phyloP scores from a whole-genome alignment of 1,140 invertebrate genomes.

The Babylonia areolata region DNA sequence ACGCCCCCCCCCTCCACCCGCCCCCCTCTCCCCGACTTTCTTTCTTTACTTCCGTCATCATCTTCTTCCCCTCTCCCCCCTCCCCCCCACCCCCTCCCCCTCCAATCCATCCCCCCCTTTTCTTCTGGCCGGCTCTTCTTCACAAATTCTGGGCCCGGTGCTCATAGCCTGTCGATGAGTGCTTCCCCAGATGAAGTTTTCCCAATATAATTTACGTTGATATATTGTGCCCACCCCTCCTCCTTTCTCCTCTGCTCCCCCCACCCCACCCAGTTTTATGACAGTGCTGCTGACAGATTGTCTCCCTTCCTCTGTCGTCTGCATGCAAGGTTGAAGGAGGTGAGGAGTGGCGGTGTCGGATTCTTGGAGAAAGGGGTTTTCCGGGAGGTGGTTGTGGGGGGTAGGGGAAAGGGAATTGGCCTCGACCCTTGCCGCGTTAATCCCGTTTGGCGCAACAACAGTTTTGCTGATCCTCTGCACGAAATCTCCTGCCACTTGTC shows the following conservation, averaged over 20 bases:
- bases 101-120: background rate
- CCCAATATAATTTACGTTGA: slow-evolving; percentile 51
- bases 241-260: background rate
- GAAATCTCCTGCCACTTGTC: background rate
- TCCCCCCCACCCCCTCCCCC: background rate
- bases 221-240: slow-evolving; percentile 40
- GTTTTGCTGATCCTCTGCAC: background rate
- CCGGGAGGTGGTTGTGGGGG: background rate
- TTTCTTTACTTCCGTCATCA: no score
- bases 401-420: background rate
- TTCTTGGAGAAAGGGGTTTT: background rate
- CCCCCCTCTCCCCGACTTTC: background rate
- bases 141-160: no score
- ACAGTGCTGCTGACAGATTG: slow-evolving; percentile 43
- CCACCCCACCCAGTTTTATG: slow-evolving; percentile 35
- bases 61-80: no score
- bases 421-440: slow-evolving; percentile 5
- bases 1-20: background rate
- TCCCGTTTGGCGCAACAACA: background rate
- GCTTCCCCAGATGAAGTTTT: slow-evolving; percentile 39
- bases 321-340: slow-evolving; percentile 27
- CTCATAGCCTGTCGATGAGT: no score
- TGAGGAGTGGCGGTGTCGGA: slow-evolving; percentile 11
- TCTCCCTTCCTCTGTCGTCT: slow-evolving; percentile 25
- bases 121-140: no score